These are phyloP conservation scores for Cephonodes hylas DNA, from an alignment of 2,888 invertebrate species.

Conservation along the genomic window DNA sequence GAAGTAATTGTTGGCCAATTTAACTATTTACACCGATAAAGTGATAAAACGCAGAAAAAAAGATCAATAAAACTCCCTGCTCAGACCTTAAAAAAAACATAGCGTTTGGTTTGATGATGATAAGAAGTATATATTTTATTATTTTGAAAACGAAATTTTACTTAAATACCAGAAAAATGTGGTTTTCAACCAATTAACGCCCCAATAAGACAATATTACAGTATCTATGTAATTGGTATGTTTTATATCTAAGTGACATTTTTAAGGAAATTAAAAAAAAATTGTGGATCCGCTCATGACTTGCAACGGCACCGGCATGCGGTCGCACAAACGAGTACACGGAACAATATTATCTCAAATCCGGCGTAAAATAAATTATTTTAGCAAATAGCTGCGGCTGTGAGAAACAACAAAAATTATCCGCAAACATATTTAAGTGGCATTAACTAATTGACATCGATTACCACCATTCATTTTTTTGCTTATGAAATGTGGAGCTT, in stretches of 20 bases:
- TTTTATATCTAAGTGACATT: background rate
- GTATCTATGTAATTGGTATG: background rate
- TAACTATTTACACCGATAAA: too few species aligned
- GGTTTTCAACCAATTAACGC: too few species aligned
- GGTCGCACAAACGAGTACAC: constrained; percentile 31
- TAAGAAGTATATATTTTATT: too few species aligned
- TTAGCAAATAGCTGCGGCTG: constrained; percentile 54
- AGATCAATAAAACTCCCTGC: too few species aligned
- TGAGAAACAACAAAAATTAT: background rate
- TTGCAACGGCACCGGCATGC: constrained; percentile 1
- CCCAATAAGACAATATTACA: too few species aligned
- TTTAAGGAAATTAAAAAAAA: background rate
- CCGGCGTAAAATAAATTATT: constrained; percentile 83
- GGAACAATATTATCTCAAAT: constrained; percentile 82
- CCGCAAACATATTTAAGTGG: background rate
- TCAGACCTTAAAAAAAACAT: too few species aligned
- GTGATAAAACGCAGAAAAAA: too few species aligned
- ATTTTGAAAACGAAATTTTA: too few species aligned
- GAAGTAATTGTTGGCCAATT: too few species aligned
- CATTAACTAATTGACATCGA: background rate
- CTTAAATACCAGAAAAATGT: too few species aligned
- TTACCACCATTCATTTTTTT: too few species aligned
- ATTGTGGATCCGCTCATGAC: background rate
- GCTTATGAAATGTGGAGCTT: background rate
- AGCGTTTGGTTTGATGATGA: too few species aligned